Conservation (phyloP, 1,140 invertebrate genomes). For the Magallana ariakensis region DNA sequence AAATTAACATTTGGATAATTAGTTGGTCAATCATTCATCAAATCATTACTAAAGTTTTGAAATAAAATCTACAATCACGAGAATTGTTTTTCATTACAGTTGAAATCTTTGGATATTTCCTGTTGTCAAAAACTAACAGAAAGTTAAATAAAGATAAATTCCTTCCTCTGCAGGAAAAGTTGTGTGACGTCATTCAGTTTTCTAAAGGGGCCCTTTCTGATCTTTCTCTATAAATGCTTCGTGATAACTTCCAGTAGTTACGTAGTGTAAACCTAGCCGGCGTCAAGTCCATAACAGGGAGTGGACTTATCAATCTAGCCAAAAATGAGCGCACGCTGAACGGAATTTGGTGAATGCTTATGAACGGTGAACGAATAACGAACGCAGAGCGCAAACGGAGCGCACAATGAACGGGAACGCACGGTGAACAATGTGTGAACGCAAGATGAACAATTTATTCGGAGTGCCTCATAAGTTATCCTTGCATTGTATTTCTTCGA, state of each 20-base stretch:
- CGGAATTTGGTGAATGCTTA: no score
- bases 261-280: constrained; percentile 25
- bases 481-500: no score
- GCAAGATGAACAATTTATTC: no score
- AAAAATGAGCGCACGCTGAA: constrained; percentile 46
- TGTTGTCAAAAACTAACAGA: not conserved
- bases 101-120: not conserved
- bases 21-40: no score
- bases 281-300: constrained; percentile 43
- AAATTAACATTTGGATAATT: no score
- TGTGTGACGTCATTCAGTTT: constrained; percentile 41
- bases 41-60: no score
- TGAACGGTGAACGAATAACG: no score
- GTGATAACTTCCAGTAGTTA: constrained; percentile 31
- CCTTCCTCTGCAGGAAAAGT: not conserved
- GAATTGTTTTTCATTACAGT: not conserved
- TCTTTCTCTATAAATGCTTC: constrained; percentile 29
- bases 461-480: no score
- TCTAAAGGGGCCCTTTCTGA: constrained; percentile 39
- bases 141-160: not conserved
- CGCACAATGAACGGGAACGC: no score
- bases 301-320: constrained; percentile 46
- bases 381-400: no score
- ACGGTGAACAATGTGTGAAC: no score
- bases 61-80: no score